Percentiles rank a stretch among this genome's conserved stretches.
Evolutionary conservation across 2,113 vertebrate genomes (phyloP).

Genomic region (Phyllostomus hastatus): DNA sequence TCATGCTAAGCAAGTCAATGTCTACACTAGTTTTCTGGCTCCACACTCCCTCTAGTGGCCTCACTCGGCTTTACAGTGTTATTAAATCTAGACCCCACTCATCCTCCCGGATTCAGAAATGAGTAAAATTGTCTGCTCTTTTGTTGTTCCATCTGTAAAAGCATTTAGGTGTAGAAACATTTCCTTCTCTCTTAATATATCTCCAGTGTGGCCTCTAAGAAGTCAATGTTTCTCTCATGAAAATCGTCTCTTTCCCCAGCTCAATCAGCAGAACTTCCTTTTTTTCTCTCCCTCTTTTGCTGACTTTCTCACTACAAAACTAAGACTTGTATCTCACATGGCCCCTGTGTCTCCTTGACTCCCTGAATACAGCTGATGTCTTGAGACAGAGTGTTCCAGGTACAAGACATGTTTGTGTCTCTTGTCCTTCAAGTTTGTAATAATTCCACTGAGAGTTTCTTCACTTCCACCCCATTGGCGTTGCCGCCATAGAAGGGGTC

Average conservation of each 20-base stretch:
- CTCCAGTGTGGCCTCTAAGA: neutral
- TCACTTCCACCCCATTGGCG: neutral
- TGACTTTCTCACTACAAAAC: neutral
- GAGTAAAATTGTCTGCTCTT: neutral
- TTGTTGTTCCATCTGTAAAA: neutral
- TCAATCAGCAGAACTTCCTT: conserved; percentile 16
- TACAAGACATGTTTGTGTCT: neutral
- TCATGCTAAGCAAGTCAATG: neutral
- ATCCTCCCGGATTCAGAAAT: neutral
- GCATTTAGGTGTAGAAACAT: neutral
- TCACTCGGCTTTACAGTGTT: neutral
- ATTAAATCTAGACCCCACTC: neutral
- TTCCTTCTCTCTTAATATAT: neutral
- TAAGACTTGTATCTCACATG: neutral
- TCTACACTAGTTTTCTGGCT: neutral
- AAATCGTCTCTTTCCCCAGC: neutral
- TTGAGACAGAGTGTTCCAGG: neutral
- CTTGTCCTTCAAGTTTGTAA: neutral
- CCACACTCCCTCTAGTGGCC: conserved; percentile 51
- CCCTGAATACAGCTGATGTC: neutral
- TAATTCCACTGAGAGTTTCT: neutral
- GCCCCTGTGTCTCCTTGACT: neutral
- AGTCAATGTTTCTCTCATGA: neutral
- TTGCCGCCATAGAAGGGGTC: neutral
- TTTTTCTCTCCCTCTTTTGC: neutral